phyloP scores from a whole-genome alignment of 2,888 invertebrate species.

The Selenia dentaria region DNA sequence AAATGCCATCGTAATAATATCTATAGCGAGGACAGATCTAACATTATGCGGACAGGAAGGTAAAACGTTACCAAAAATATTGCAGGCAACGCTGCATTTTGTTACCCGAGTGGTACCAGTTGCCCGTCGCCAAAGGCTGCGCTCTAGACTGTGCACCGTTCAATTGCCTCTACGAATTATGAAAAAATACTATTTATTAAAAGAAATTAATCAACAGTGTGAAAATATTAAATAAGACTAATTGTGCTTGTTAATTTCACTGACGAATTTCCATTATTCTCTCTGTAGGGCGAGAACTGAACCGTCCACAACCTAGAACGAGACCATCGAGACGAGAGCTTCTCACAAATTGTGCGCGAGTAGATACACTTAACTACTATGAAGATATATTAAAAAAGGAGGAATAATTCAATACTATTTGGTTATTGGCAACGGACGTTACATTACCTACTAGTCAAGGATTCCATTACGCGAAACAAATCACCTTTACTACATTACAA shows the following conservation, averaged over 20 bases:
- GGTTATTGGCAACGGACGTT: conserved; percentile 76
- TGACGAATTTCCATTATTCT: too few relatives aligned
- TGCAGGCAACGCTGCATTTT: conserved; percentile 67
- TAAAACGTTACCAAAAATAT: conserved; percentile 78
- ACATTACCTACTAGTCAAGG: conserved; percentile 50
- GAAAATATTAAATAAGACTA: too few relatives aligned
- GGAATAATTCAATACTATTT: conserved; percentile 75
- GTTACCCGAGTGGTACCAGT: conserved; percentile 21
- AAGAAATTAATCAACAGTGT: too few relatives aligned
- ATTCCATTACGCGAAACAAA: conserved; percentile 54
- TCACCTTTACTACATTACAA: conserved; percentile 41
- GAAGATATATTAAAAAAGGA: conserved; percentile 68
- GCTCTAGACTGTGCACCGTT: neutral
- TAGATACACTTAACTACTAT: conserved; percentile 72
- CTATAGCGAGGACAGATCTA: conserved; percentile 57
- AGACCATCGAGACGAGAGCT: neutral
- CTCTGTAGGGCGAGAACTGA: neutral
- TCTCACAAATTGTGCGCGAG: conserved; percentile 66
- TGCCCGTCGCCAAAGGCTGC: conserved; percentile 23
- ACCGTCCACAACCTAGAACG: neutral
- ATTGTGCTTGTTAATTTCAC: too few relatives aligned
- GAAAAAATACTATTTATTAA: neutral
- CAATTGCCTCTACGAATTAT: neutral
- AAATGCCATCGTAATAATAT: conserved; percentile 65
- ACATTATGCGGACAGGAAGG: conserved; percentile 43